Evolutionary conservation across 1,140 invertebrate genomes (phyloP).

Genomic region (Proales similis): DNA sequence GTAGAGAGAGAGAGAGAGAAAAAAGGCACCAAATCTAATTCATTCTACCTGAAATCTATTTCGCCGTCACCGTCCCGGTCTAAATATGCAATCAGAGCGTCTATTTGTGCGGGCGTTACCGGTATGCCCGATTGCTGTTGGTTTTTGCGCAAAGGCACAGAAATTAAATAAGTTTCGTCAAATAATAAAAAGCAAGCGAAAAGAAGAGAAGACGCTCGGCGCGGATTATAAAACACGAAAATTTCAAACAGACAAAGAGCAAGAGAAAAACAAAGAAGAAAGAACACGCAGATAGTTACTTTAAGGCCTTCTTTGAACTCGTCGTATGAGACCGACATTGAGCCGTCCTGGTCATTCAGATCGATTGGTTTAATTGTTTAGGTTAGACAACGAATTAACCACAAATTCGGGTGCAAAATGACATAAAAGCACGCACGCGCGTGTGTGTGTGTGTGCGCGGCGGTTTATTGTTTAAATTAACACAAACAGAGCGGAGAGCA

Average conservation of each 20-base stretch:
- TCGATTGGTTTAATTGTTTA: no score
- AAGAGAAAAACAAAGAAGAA: no score
- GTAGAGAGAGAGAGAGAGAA: background rate
- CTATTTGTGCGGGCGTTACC: constrained; percentile 41
- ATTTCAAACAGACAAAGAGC: no score
- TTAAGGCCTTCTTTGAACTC: constrained; percentile 47
- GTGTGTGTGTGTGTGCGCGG: no score
- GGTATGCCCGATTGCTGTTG: constrained; percentile 42
- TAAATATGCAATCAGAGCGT: constrained; percentile 42
- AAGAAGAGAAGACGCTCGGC: no score
- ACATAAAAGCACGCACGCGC: no score
- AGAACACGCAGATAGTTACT: no score
- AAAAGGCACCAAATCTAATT: background rate
- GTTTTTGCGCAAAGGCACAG: constrained; percentile 39
- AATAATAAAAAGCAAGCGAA: background rate
- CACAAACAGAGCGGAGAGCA: no score
- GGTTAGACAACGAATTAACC: no score
- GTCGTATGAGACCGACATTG: constrained; percentile 44
- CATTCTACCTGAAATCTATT: constrained; percentile 44
- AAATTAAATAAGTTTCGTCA: background rate
- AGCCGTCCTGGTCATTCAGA: constrained; percentile 40
- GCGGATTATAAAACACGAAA: no score
- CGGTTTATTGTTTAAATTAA: no score
- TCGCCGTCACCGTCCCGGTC: constrained; percentile 45
- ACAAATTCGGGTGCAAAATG: no score